Evolutionary conservation across 1,140 invertebrate genomes (phyloP), one percentile per base, ranked within the genome.

Genomic region (Pararge aegeria): DNA sequence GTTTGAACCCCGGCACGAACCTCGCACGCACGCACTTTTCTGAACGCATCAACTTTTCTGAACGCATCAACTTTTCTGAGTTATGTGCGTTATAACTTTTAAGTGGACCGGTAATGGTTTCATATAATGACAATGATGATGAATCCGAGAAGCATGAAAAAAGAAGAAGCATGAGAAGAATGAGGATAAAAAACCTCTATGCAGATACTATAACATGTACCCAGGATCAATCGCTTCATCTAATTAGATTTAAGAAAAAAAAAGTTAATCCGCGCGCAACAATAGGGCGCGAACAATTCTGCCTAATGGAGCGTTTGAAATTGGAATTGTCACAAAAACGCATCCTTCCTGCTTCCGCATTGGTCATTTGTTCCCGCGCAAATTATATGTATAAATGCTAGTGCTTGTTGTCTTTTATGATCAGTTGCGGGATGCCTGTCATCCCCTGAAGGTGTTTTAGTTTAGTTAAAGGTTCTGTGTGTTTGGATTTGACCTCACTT

Each of bases 331-430:
- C 46, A 55, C 52, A 78, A 83, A 79, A 80, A 75, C 68, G 64
- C 67, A 76, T 81, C 79, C 70, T 84, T 81, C 80, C 82, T 81
- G 40, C 66, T 83, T 85, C 80, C 82, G 75, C 60, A 68, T 79
- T 69, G 66, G 67, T 61, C 55, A 57, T 19, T 71, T 73, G 75
- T 80, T 81, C 79, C 70, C 71, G 73, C 68, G 59, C 42, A 52
- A n/a, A 67, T 67, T 64, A 24, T 24, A 66, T 38, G 37, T 80
- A 80, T 81, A 85, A 73, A 78, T 46, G 55, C 61, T 56, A 62
- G 46, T 44, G 34, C 24, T 53, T 59, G 29, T 15, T 53, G 64
- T 44, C 29, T 20, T 55, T 49, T 53, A 21, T 18, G 4, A 19
- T 69, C 73, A 85, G 82, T 82, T 51, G 65, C 52, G 69, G 75